Conservation (phyloP, 2,888 invertebrate species). For the Perizoma flavofasciatum region DNA sequence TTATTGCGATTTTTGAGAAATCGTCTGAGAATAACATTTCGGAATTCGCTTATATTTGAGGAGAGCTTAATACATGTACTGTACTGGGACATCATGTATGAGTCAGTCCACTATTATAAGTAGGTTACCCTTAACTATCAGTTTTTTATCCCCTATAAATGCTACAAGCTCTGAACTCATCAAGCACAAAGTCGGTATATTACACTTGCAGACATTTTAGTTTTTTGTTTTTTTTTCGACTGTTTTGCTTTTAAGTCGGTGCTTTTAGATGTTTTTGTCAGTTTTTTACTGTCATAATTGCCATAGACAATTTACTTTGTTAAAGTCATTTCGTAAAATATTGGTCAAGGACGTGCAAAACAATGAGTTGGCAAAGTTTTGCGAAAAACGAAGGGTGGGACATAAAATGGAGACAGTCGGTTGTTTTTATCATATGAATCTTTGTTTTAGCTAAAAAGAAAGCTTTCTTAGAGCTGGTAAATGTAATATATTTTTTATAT, state of each 20-base stretch:
- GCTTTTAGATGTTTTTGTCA: slow-evolving; percentile 43
- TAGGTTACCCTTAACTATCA: too few species aligned
- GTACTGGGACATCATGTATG: too few species aligned
- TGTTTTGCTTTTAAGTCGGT: slow-evolving; percentile 40
- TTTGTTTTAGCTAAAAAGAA: slow-evolving; percentile 28
- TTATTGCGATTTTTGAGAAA: too few species aligned
- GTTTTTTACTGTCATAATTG: slow-evolving; percentile 52
- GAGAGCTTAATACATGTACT: too few species aligned
- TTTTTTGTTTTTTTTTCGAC: slow-evolving; percentile 10
- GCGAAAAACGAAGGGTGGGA: slow-evolving; percentile 47
- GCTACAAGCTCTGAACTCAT: too few species aligned
- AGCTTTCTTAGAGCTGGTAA: slow-evolving; percentile 5
- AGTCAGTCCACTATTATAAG: too few species aligned
- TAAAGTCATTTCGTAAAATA: slow-evolving; percentile 43
- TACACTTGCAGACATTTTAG: slow-evolving; percentile 4
- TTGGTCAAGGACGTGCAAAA: slow-evolving; percentile 51
- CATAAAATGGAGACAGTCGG: slow-evolving; percentile 37
- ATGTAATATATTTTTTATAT: too few species aligned
- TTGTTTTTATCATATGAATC: slow-evolving; percentile 29
- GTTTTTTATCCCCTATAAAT: too few species aligned
- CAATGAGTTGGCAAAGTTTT: slow-evolving; percentile 48
- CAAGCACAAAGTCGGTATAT: slow-evolving; percentile 5
- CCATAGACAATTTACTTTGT: slow-evolving; percentile 49
- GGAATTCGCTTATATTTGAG: too few species aligned
- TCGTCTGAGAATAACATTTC: too few species aligned